These are phyloP conservation scores for Cercopithecus petaurista DNA, from an alignment of 2,797 vertebrate species.

Conservation along the genomic window DNA sequence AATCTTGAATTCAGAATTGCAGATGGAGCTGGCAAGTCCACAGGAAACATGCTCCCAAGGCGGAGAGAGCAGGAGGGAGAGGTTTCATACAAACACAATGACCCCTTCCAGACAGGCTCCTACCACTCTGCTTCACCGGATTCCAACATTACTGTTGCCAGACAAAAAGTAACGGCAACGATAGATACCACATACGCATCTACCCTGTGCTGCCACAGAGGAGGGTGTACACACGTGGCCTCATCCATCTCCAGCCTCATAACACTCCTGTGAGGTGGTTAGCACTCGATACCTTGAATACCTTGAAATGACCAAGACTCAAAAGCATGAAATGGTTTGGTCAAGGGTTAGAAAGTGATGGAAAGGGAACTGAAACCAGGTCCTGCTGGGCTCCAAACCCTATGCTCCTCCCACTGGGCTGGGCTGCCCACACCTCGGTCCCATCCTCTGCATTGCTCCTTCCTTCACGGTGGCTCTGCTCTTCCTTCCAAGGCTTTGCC, in stretches of 20 bases:
- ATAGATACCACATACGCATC: rapidly evolving
- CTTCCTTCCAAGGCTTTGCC: no score
- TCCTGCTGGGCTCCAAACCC: background rate
- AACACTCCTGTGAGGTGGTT: rapidly evolving
- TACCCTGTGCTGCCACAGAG: rapidly evolving
- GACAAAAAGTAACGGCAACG: background rate
- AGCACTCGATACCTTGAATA: rapidly evolving
- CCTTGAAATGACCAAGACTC: background rate
- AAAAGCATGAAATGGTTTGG: background rate
- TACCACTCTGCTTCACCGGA: background rate
- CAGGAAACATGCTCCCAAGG: background rate
- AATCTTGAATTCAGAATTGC: background rate
- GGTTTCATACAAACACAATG: background rate
- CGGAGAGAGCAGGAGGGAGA: background rate
- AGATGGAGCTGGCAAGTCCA: background rate
- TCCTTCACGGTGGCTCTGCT: rapidly evolving
- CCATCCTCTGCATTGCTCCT: rapidly evolving
- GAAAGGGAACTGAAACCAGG: background rate
- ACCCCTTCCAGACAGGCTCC: background rate
- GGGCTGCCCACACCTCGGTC: background rate
- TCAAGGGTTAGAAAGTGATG: background rate
- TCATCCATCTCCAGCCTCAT: background rate
- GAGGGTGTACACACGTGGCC: rapidly evolving
- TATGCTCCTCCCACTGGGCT: background rate
- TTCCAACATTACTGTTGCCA: background rate